A percentile compares a stretch with the other conserved stretches of the same genome.
phyloP scores from a whole-genome alignment of 1,140 invertebrate species.

The Chrysoperla carnea region DNA sequence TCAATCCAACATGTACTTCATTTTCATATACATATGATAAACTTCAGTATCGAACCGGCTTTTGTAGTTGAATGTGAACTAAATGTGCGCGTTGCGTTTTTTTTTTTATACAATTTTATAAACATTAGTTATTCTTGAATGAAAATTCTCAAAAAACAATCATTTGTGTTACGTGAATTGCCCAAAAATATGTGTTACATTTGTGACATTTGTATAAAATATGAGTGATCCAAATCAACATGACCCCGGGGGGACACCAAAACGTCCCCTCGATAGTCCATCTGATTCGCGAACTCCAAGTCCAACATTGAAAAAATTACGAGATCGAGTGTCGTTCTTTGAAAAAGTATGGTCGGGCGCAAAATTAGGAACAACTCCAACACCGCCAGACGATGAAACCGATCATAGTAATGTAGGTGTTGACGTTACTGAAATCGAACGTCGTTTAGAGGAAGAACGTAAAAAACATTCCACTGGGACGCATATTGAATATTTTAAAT shows the following conservation, averaged over 20 bases:
- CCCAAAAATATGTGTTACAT: not conserved
- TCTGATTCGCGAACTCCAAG: slow-evolving; percentile 14
- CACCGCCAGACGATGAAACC: slow-evolving; percentile 21
- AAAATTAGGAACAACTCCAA: slow-evolving; percentile 6
- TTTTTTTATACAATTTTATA: no score
- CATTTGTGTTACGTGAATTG: no score
- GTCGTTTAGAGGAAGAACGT: slow-evolving; percentile 32
- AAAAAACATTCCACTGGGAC: slow-evolving; percentile 28
- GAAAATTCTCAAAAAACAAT: no score
- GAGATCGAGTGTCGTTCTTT: slow-evolving; percentile 55
- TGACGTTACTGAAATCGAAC: slow-evolving; percentile 31
- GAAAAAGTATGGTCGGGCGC: slow-evolving; percentile 51
- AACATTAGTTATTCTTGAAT: no score
- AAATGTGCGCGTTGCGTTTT: no score
- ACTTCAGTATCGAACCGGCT: slow-evolving; percentile 2
- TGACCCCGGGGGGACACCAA: slow-evolving; percentile 4
- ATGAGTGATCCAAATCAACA: slow-evolving; percentile 8
- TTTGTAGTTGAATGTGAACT: not conserved
- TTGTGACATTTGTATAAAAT: not conserved
- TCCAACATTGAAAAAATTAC: slow-evolving; percentile 33
- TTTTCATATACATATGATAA: not conserved
- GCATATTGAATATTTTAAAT: slow-evolving; percentile 32
- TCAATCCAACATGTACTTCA: not conserved
- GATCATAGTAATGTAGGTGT: slow-evolving; percentile 11
- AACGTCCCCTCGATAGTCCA: slow-evolving; percentile 16